Conservation (phyloP, 2,797 vertebrate genomes). For the Lacerta viridis region DNA sequence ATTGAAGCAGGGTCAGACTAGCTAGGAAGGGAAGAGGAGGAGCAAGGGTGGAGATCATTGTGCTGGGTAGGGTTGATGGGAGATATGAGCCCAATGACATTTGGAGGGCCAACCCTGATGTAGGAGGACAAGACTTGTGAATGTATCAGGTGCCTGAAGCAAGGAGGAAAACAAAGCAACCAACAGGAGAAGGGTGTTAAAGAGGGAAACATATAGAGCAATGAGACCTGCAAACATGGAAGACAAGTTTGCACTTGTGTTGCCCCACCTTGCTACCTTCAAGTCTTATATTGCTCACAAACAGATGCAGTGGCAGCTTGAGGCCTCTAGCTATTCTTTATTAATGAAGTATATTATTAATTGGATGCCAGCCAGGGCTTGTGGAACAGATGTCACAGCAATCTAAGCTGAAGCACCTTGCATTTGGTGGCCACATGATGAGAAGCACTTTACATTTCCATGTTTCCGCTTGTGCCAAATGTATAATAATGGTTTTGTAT, state of each 20-base stretch:
- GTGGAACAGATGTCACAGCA: neutral
- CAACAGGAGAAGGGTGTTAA: neutral
- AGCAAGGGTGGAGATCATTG: too few relatives aligned
- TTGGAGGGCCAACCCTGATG: too few relatives aligned
- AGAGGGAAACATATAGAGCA: neutral
- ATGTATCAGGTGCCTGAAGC: neutral
- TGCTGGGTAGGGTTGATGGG: too few relatives aligned
- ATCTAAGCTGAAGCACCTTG: neutral
- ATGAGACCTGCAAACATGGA: neutral
- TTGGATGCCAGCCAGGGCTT: neutral
- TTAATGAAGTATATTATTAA: conserved; percentile 2
- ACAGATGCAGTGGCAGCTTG: neutral
- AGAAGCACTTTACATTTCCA: neutral
- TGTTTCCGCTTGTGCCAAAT: conserved; percentile 5
- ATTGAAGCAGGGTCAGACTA: neutral
- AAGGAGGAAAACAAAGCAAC: neutral
- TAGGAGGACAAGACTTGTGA: neutral
- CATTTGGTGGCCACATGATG: neutral
- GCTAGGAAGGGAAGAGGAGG: neutral
- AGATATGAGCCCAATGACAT: too few relatives aligned
- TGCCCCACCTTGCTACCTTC: neutral
- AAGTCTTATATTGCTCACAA: neutral
- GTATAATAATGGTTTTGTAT: neutral
- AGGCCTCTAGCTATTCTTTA: conserved; percentile 1
- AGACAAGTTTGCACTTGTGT: neutral